These are phyloP conservation scores for Diarsia rubi DNA, from an alignment of 2,888 invertebrate genomes.

Conservation along the genomic window DNA sequence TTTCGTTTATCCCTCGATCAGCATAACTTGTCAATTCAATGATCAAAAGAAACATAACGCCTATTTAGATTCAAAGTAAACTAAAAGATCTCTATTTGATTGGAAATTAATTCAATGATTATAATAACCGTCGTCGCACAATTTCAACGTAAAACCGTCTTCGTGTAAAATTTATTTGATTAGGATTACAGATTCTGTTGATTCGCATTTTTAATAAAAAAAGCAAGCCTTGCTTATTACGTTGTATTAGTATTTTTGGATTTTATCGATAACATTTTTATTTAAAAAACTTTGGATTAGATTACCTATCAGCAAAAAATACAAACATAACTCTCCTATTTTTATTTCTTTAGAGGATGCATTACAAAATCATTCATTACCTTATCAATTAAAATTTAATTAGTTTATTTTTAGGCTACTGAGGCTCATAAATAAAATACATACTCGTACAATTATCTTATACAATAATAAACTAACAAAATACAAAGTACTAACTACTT, in stretches of 20 bases:
- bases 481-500: too few species aligned
- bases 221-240: background rate
- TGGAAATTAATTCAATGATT: conserved; percentile 57
- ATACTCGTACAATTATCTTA: too few species aligned
- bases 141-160: conserved; percentile 25
- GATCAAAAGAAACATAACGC: conserved; percentile 21
- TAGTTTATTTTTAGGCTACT: too few species aligned
- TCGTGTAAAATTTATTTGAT: conserved; percentile 47
- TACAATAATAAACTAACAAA: too few species aligned
- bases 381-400: too few species aligned
- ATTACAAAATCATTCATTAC: background rate
- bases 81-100: conserved; percentile 41
- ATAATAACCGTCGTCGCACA: conserved; percentile 50
- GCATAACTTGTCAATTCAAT: conserved; percentile 37
- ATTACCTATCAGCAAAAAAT: background rate
- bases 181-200: conserved; percentile 45
- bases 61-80: conserved; percentile 30
- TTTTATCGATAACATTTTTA: background rate
- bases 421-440: too few species aligned
- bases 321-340: background rate
- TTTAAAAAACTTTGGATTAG: background rate
- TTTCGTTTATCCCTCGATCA: conserved; percentile 16
- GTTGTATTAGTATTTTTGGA: background rate
- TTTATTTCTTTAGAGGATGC: background rate
- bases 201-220: background rate